Base-by-base conservation (phyloP, 2,797 vertebrate genomes). In the Ctenosaura bakeri region DNA sequence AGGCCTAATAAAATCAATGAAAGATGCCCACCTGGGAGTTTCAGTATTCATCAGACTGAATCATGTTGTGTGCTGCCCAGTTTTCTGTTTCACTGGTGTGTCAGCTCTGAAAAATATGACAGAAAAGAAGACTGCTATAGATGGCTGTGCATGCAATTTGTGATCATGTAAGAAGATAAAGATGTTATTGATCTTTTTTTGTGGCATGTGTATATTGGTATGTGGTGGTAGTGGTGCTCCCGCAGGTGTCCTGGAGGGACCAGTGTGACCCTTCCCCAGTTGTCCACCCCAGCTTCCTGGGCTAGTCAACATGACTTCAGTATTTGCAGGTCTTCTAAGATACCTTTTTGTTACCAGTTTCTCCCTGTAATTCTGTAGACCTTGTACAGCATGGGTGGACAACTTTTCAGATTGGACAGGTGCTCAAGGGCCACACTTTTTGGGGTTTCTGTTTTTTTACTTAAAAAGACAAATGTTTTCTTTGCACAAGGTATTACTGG, bases 21-120 rank as follows among this genome's bases (percentile, higher is more conserved):
- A 79, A 4, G 80, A 64, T 76, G 18, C 79, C n/a, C 79, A 76
- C n/a, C 38, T 77, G 14, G 88, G 71, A 50, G 6, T 83, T 88
- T 86, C 85, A 71, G 18, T 78, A 46, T 64, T 88, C 12, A 62
- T 91, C 35, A 73, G 35, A 52, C 78, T 38, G 85, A 71, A 50
- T 32, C 24, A 0, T 92, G 20, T 26, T 4, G 0, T 85, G 74
- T 32, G 8, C 73, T 74, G 52, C 4, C 2, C 24, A 77, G 13
- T 91, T 92, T 82, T 87, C 46, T 20, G 22, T 54, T 66, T 83
- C 50, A 4, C 90, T 88, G 20, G 38, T 0, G 35, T 5, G 26
- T 83, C 22, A 59, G 54, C 32, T 88, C 79, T 71, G 59, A 89
- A 85, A 16, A 86, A 62, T 59, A 32, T 52, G 12, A 7, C 76